Base-by-base conservation (phyloP, 2,888 invertebrate species). In the Tigriopus californicus region DNA sequence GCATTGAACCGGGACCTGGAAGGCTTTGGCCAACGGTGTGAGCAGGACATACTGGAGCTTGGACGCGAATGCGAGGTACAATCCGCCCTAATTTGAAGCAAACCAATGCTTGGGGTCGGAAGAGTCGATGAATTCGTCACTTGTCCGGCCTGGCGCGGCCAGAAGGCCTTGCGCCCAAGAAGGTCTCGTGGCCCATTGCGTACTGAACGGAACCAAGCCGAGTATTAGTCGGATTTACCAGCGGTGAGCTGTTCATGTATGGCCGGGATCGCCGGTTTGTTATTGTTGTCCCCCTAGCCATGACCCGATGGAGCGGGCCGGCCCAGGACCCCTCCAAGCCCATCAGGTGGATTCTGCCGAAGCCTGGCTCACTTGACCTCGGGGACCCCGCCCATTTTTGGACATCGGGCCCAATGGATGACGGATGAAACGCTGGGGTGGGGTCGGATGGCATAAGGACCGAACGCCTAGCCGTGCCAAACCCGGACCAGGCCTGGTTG, bases 341-440 rank as follows among this genome's bases (percentile, higher is more conserved):
- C 8, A 15, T 18, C 15, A 56, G 3, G 33, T 15, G 4, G 20
- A 33, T 13, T 10, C 18, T 67, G 76, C 20, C 3, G 56, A 56
- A 15, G 33, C 52, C 11, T 52, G 25, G 42, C 11, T 8, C 20
- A 24, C 12, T 51, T 49, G 40, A 49, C 49, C 6, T 33, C 48
- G 20, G 42, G 15, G 48, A 74, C 65, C 73, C 75, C 0, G 52
- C 64, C 3, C 62, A 66, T 41, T 76, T 77, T 63, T 77, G 77
- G 77, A 77, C 77, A n/a, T 75, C 75, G 59, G 77, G 77, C 1
- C n/a, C 77, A 77, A 65, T 77, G 77, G 77, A 77, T 77, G 77
- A 78, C 77, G 1, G 77, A 78, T n/a, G 64, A 70, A 73, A 63
- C 67, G n/a, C n/a, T n/a, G n/a, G 67, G 63, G 66, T 77, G 41